Conservation (phyloP, 2,888 invertebrate genomes). For the Allacma fusca region DNA sequence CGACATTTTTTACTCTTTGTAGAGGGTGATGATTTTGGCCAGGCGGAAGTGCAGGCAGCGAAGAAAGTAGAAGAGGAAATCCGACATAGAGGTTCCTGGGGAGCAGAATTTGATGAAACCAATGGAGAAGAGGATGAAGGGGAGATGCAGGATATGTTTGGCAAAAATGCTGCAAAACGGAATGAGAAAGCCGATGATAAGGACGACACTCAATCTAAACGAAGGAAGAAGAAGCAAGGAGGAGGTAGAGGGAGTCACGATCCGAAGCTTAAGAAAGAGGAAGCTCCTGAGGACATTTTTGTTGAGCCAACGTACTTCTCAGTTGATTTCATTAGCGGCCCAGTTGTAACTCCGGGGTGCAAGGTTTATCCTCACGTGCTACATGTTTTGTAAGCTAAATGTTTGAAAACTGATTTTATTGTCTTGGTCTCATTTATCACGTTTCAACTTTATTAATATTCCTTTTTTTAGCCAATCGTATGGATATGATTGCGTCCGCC, state of each 20-base stretch:
- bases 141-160: constrained; percentile 46
- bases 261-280: neutral
- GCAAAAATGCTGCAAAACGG: constrained; percentile 23
- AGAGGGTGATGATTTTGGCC: constrained; percentile 53
- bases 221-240: constrained; percentile 36
- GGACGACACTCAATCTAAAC: neutral
- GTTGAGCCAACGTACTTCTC: constrained; percentile 48
- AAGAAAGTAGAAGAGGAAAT: constrained; percentile 47
- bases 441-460: constrained; percentile 35
- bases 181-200: constrained; percentile 35
- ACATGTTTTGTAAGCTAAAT: constrained; percentile 71
- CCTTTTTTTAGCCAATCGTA: constrained; percentile 75
- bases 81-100: constrained; percentile 48
- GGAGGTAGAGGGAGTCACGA: constrained; percentile 19
- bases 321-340: constrained; percentile 64
- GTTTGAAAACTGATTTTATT: neutral
- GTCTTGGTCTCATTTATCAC: constrained; percentile 17
- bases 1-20: too few species aligned
- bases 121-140: constrained; percentile 37
- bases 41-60: constrained; percentile 37
- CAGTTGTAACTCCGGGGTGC: constrained; percentile 67
- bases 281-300: constrained; percentile 40
- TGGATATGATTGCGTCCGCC: constrained; percentile 83
- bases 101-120: constrained; percentile 42
- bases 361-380: constrained; percentile 71